Conservation (phyloP, 2,797 vertebrate genomes). For the Clarias laeviceps region DNA sequence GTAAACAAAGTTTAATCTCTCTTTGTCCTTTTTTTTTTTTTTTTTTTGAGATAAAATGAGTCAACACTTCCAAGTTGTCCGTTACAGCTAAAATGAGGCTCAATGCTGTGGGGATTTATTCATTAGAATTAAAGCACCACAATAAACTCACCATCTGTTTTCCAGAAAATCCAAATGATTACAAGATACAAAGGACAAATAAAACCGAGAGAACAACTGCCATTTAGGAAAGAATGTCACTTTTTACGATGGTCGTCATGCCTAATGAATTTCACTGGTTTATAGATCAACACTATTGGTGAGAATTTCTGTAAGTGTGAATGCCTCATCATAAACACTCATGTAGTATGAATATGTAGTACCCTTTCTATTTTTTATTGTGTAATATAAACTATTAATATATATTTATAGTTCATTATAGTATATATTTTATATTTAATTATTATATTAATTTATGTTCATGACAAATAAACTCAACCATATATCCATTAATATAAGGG, state of each 20-base stretch:
- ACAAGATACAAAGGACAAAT: constrained; percentile 32
- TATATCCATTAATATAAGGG: too few species aligned
- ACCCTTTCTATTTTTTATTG: background rate
- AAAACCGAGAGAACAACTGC: constrained; percentile 7
- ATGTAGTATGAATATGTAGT: background rate
- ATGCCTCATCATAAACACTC: background rate
- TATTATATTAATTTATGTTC: too few species aligned
- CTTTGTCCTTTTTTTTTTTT: background rate
- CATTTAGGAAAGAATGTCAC: constrained; percentile 15
- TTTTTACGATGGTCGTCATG: background rate
- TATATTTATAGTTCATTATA: background rate
- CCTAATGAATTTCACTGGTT: background rate
- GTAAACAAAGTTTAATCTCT: constrained; percentile 36
- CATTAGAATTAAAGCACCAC: constrained; percentile 37
- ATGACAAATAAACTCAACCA: too few species aligned
- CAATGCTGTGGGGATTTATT: constrained; percentile 31
- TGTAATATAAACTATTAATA: background rate
- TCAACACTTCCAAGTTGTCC: constrained; percentile 42
- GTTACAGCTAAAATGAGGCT: constrained; percentile 25
- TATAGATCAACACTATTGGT: background rate
- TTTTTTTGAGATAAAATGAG: constrained; percentile 19
- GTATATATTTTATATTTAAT: too few species aligned
- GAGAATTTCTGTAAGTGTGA: background rate
- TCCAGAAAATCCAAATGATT: constrained; percentile 32
- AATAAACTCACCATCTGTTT: constrained; percentile 45